These are phyloP conservation scores for Petrophora chlorosata DNA, from an alignment of 2,888 invertebrate species.

Conservation along the genomic window DNA sequence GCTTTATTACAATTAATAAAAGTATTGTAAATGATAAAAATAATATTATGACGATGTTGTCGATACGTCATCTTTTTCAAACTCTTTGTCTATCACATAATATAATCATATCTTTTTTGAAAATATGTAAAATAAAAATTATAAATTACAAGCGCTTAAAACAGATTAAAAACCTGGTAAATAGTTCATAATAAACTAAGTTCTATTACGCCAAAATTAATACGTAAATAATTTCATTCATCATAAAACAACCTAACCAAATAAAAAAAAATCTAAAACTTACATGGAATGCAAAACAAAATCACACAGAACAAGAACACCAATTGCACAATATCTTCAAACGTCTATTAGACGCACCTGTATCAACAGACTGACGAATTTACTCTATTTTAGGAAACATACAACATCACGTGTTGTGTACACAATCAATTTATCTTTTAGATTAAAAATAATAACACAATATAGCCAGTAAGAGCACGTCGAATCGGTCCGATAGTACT, in stretches of 20 bases:
- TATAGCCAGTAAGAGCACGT: constrained; percentile 11
- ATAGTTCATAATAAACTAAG: no score
- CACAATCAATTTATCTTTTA: constrained; percentile 39
- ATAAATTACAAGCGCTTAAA: background rate
- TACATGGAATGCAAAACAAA: constrained; percentile 44
- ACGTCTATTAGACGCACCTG: constrained; percentile 29
- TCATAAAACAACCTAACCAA: background rate
- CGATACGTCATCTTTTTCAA: background rate
- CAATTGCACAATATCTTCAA: constrained; percentile 5
- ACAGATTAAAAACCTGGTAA: background rate
- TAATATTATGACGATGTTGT: background rate
- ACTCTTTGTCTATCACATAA: no score
- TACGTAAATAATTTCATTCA: background rate
- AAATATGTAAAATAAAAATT: background rate
- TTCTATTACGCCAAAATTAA: no score
- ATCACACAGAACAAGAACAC: constrained; percentile 3
- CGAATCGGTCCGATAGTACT: background rate
- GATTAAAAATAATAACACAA: constrained; percentile 34
- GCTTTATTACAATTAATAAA: constrained; percentile 36
- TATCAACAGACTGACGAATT: constrained; percentile 37
- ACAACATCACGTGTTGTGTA: constrained; percentile 29
- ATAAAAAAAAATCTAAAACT: constrained; percentile 31
- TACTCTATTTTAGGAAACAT: constrained; percentile 2
- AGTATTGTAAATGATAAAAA: constrained; percentile 33
- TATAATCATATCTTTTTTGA: background rate